Evolutionary conservation across 1,140 invertebrate species (phyloP).

Genomic region (Penaeus indicus): DNA sequence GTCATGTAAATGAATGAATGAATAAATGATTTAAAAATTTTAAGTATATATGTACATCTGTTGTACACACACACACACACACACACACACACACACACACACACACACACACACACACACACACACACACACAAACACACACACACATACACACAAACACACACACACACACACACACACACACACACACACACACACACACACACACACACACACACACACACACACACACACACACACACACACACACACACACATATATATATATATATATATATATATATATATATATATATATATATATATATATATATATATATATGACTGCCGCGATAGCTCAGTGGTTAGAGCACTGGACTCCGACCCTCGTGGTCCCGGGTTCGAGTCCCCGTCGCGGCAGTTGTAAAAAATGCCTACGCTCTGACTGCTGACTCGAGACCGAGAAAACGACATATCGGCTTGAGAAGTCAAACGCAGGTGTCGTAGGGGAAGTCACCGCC

Average conservation of each 20-base stretch:
- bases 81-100: background rate
- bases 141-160: background rate
- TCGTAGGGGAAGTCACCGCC: too few species aligned
- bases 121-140: background rate
- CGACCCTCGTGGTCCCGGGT: too few species aligned
- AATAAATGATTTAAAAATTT: too few species aligned
- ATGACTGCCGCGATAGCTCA: too few species aligned
- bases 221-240: background rate
- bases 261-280: constrained; percentile 9
- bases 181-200: background rate
- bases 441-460: too few species aligned
- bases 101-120: background rate
- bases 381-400: too few species aligned
- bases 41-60: too few species aligned
- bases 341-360: too few species aligned
- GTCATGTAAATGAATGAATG: too few species aligned
- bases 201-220: background rate
- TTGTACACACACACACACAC: background rate
- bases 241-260: background rate
- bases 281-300: constrained; percentile 22
- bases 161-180: background rate
- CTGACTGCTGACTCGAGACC: too few species aligned
- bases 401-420: too few species aligned
- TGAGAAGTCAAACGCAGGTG: too few species aligned
- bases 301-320: constrained; percentile 35